Base-by-base conservation (phyloP, 2,888 invertebrate species). In the Ethmia dodecea region DNA sequence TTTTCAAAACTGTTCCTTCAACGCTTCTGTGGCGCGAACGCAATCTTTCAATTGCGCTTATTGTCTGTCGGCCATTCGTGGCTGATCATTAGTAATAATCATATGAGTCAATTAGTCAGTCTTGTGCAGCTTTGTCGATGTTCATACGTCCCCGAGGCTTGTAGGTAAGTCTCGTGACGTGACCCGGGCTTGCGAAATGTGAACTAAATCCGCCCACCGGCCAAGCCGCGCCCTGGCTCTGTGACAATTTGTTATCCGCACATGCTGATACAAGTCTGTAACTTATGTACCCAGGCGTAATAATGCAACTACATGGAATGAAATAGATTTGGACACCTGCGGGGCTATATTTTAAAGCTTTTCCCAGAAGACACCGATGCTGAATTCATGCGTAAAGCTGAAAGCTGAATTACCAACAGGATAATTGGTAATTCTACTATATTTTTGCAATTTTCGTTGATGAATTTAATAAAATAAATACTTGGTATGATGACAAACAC, bases 121-220 rank as follows among this genome's bases (percentile, higher is more conserved):
- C 42, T 37, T 38, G 40, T 45, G 48, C 44, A 47, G 43, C 38
- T 30, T 30, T 35, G 44, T 16, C 35, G 38, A 29, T 28, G 31
- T 34, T 32, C 35, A 25, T 35, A 37, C 37, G 31, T 15, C 15
- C 28, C 27, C 37, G 30, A 26, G 30, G 8, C n/a, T n/a, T n/a
- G n/a, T n/a, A n/a, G n/a, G n/a, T n/a, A n/a, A n/a, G 26, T 14
- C 18, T 6, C 12, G 9, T 22, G 26, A 18, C 39, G 40, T 39
- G 37, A 37, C 37, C 37, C 18, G 30, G 13, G 16, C 28, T 37
- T 37, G 12, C 37, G 37, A 37, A 37, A 37, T 42, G 42, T 47
- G 49, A 40, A 38, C 48, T 45, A 52, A 49, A 55, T 52, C 54
- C 53, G 52, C 53, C 50, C 52, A 50, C 43, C 36, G 45, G 44